phyloP scores from a whole-genome alignment of 2,113 vertebrate species.

The Leptobrachium leishanense region DNA sequence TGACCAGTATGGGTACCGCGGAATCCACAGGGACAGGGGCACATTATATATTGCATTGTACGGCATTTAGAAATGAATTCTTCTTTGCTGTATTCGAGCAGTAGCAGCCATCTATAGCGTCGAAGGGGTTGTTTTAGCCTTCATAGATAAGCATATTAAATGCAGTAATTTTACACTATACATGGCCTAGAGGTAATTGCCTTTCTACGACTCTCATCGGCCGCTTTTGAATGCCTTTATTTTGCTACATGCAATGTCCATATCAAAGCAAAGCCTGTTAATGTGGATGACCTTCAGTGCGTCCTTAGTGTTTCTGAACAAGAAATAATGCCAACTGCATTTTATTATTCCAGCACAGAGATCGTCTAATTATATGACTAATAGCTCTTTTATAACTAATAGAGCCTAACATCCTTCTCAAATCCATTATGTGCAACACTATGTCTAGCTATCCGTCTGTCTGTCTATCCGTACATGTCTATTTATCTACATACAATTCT shows the following conservation, averaged over 20 bases:
- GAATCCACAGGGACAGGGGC: too few species aligned
- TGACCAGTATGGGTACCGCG: too few species aligned
- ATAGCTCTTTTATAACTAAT: constrained; percentile 40
- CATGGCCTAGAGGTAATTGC: background rate
- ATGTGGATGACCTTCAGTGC: constrained; percentile 25
- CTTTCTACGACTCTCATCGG: background rate
- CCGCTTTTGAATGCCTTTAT: background rate
- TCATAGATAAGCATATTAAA: background rate
- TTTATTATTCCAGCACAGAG: constrained; percentile 23
- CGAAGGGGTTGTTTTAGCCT: background rate
- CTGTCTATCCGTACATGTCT: background rate
- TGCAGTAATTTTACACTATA: background rate
- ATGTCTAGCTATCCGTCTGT: background rate
- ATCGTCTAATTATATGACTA: constrained; percentile 44
- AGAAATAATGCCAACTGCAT: background rate
- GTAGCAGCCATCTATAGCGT: too few species aligned
- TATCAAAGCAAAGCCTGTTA: background rate
- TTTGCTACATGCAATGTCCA: background rate
- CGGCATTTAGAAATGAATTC: too few species aligned
- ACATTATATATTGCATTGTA: too few species aligned
- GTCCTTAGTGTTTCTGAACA: constrained; percentile 7
- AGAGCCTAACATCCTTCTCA: constrained; percentile 24
- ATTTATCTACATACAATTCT: background rate
- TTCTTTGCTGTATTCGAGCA: too few species aligned
- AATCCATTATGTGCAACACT: constrained; percentile 4